Percentiles rank a stretch among this genome's conserved stretches.
Conservation (phyloP, 2,888 invertebrate genomes). For the Nomada fabriciana region DNA sequence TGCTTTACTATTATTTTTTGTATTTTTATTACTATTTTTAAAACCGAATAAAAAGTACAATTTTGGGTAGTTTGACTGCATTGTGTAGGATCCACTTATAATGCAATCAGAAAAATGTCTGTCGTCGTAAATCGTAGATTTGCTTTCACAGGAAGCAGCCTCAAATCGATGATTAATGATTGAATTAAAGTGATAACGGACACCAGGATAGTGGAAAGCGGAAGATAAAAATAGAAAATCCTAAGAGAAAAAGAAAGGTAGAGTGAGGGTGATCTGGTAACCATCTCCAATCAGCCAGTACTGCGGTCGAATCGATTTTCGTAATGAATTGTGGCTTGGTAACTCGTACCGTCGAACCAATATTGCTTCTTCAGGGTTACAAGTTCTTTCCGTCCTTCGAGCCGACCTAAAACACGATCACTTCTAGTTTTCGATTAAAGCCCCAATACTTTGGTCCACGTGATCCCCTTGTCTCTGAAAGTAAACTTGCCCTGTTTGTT, state of each 20-base stretch:
- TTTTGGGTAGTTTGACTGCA: no score
- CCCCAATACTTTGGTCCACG: conserved; percentile 52
- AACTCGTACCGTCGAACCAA: conserved; percentile 75
- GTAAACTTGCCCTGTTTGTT: conserved; percentile 18
- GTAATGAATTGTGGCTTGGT: conserved; percentile 81
- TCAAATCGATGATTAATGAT: background rate
- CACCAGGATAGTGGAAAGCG: conserved; percentile 51
- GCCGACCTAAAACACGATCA: conserved; percentile 68
- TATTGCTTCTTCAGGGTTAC: conserved; percentile 81
- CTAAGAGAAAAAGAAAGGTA: conserved; percentile 28
- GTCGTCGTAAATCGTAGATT: no score
- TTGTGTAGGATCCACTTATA: no score
- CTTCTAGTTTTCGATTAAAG: conserved; percentile 65
- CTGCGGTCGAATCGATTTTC: conserved; percentile 80
- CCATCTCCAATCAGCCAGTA: conserved; percentile 80
- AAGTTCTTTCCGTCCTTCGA: conserved; percentile 71
- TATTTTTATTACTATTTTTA: no score
- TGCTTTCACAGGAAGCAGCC: no score
- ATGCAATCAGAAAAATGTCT: no score
- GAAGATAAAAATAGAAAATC: conserved; percentile 34
- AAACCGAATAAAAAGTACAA: no score
- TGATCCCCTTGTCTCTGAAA: conserved; percentile 19
- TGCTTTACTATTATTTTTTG: no score
- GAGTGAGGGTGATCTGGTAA: conserved; percentile 60
- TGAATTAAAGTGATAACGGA: conserved; percentile 48